Evolutionary conservation across 2,888 invertebrate genomes (phyloP).

Genomic region (Drosophila limbata): DNA sequence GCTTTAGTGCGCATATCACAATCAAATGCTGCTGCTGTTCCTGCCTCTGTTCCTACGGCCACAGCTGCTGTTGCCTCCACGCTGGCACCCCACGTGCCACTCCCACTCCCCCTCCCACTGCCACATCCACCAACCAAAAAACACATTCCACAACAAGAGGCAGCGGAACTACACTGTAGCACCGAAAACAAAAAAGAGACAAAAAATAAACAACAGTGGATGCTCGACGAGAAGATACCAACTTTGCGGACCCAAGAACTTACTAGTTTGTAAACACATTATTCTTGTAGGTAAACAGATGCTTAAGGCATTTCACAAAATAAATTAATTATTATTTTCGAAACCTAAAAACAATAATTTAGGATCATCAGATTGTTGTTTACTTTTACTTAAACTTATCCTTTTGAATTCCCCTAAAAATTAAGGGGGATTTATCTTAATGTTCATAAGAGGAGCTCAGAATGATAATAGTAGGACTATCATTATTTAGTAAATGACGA

Average conservation of each 20-base stretch:
- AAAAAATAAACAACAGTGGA: not conserved
- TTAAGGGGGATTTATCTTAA: too few relatives aligned
- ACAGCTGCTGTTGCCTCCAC: constrained; percentile 7
- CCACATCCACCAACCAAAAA: not conserved
- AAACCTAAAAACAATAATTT: too few relatives aligned
- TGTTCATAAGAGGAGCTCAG: too few relatives aligned
- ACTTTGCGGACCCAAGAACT: not conserved
- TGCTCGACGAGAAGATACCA: not conserved
- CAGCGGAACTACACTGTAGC: not conserved
- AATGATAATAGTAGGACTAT: too few relatives aligned
- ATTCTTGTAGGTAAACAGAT: too few relatives aligned
- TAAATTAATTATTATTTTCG: too few relatives aligned
- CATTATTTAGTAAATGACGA: too few relatives aligned
- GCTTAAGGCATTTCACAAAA: too few relatives aligned
- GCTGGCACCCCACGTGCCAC: not conserved
- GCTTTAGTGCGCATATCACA: constrained; percentile 80
- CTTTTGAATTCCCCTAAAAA: too few relatives aligned
- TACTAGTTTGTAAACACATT: not conserved
- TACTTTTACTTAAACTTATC: too few relatives aligned
- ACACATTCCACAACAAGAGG: constrained; percentile 10
- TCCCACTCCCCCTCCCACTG: not conserved
- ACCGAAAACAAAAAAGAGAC: not conserved
- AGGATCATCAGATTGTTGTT: too few relatives aligned
- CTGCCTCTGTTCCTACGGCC: constrained; percentile 8
- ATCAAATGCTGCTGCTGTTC: constrained; percentile 63